Evolutionary conservation across 2,888 invertebrate species (phyloP).

Genomic region (Cephus pulcher): DNA sequence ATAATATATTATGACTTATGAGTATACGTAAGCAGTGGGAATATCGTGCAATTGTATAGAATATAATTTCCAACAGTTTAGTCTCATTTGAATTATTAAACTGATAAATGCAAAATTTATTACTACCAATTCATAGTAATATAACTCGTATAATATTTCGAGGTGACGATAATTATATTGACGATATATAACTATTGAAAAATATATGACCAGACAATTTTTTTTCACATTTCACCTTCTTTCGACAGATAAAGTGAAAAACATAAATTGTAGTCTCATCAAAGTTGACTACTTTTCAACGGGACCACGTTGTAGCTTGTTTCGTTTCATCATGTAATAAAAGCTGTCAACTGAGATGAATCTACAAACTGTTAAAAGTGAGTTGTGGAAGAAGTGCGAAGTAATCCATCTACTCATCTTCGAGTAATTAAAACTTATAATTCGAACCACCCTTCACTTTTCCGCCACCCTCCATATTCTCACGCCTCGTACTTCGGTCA

Average conservation of each 20-base stretch:
- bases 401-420: slow-evolving; percentile 60
- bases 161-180: too few species aligned
- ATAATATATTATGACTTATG: too few species aligned
- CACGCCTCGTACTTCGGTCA: slow-evolving; percentile 4
- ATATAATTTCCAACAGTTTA: too few species aligned
- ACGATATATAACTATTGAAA: too few species aligned
- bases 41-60: too few species aligned
- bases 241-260: background rate
- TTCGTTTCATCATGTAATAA: slow-evolving; percentile 5
- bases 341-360: slow-evolving; percentile 27
- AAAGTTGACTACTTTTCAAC: background rate
- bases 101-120: too few species aligned
- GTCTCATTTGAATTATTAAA: too few species aligned
- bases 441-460: slow-evolving; percentile 38
- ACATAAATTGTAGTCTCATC: background rate
- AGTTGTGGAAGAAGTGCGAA: slow-evolving; percentile 42
- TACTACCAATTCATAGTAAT: too few species aligned
- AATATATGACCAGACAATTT: too few species aligned
- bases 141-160: too few species aligned
- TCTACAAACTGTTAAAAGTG: slow-evolving; percentile 39
- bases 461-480: slow-evolving; percentile 24
- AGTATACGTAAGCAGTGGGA: too few species aligned
- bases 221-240: background rate
- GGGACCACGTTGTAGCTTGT: background rate
- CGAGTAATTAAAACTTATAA: slow-evolving; percentile 63